Conservation (phyloP, 2,113 vertebrate genomes). For the Isichthys henryi region DNA sequence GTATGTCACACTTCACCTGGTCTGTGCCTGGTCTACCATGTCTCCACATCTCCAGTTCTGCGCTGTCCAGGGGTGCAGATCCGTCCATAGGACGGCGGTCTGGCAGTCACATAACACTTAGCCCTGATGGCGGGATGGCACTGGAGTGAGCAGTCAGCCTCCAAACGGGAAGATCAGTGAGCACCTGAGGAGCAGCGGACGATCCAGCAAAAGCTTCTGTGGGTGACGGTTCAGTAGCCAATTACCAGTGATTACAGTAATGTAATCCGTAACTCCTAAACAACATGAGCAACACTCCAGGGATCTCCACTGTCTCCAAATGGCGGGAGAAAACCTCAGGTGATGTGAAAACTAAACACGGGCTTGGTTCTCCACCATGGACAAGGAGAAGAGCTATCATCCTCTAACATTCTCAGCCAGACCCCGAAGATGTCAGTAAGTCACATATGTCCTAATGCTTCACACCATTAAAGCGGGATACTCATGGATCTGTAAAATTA, state of each 20-base stretch:
- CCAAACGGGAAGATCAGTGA: not conserved
- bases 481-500: not conserved
- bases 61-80: not conserved
- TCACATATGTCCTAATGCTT: not conserved
- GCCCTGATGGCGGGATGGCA: not conserved
- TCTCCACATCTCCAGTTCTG: not conserved
- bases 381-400: not conserved
- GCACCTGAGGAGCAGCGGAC: not conserved
- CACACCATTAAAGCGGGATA: not conserved
- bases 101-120: not conserved
- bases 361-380: not conserved
- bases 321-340: not conserved
- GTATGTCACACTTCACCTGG: not conserved
- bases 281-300: not conserved
- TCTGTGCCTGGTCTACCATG: not conserved
- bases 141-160: too few species aligned
- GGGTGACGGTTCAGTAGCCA: not conserved
- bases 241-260: not conserved
- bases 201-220: not conserved
- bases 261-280: not conserved
- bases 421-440: not conserved
- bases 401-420: not conserved
- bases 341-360: not conserved
- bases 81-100: not conserved
- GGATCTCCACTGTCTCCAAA: not conserved